A percentile compares a stretch with the other conserved stretches of the same genome.
These are phyloP conservation scores for Drosophila serrata DNA, from an alignment of 1,140 invertebrate species.

Conservation along the genomic window DNA sequence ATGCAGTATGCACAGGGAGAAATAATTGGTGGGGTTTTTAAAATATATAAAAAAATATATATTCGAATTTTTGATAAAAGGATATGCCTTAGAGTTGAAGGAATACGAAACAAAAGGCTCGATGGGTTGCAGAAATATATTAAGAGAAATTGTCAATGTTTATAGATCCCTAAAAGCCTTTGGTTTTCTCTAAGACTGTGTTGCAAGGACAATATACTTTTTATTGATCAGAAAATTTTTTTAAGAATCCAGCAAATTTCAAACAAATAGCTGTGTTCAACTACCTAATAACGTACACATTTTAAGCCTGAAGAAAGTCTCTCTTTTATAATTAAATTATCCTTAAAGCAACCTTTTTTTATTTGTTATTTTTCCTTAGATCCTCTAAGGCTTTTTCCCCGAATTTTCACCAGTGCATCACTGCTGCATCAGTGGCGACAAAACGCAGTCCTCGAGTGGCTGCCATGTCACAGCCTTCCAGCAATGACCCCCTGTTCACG, in stretches of 20 bases:
- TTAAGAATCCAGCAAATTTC: too few species aligned
- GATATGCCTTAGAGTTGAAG: neutral
- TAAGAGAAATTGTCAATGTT: too few species aligned
- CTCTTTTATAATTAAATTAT: too few species aligned
- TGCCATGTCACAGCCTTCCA: conserved; percentile 37
- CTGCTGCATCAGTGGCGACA: conserved; percentile 64
- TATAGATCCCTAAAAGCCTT: too few species aligned
- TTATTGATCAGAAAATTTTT: too few species aligned
- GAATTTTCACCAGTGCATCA: neutral
- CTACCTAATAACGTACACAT: too few species aligned
- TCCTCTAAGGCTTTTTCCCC: neutral
- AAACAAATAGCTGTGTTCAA: too few species aligned
- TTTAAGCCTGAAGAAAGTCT: too few species aligned
- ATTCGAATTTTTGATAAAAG: neutral
- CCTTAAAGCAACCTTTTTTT: neutral
- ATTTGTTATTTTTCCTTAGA: neutral
- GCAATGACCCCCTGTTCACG: conserved; percentile 22
- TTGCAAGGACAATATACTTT: too few species aligned
- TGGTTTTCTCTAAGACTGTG: too few species aligned
- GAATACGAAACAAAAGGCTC: too few species aligned
- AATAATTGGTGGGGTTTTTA: neutral
- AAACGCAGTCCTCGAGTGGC: conserved; percentile 68
- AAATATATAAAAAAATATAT: neutral
- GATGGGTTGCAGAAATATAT: too few species aligned
- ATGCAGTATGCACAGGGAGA: conserved; percentile 11